phyloP scores from a whole-genome alignment of 2,888 invertebrate species.

The Cosmia pyralina region DNA sequence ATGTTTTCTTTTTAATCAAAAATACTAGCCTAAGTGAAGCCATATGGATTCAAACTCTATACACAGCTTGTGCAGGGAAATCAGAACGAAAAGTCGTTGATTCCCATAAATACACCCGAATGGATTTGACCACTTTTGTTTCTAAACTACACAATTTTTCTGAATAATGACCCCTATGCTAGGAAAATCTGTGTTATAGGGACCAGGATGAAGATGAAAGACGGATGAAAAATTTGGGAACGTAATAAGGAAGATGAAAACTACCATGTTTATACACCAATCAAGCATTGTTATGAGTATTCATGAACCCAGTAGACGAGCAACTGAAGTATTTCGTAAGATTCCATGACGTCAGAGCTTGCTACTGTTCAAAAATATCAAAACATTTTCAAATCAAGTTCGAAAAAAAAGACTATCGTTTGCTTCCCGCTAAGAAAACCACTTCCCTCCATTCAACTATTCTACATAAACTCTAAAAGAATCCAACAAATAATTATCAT shows the following conservation, averaged over 20 bases:
- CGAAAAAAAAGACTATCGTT: slow-evolving; percentile 21
- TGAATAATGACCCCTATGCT: too few relatives aligned
- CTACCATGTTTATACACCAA: neutral
- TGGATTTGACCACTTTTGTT: too few relatives aligned
- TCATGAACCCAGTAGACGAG: neutral
- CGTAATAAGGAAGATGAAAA: neutral
- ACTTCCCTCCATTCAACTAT: slow-evolving; percentile 52
- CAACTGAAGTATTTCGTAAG: neutral
- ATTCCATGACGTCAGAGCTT: neutral
- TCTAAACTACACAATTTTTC: too few relatives aligned
- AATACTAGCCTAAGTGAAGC: too few relatives aligned
- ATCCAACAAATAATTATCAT: slow-evolving; percentile 64
- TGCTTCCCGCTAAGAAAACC: slow-evolving; percentile 46
- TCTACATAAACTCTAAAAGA: slow-evolving; percentile 45
- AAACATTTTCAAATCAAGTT: neutral
- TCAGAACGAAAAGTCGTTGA: too few relatives aligned
- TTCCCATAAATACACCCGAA: too few relatives aligned
- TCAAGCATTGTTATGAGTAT: neutral
- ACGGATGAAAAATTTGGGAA: neutral
- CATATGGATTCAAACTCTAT: too few relatives aligned
- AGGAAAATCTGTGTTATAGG: too few relatives aligned
- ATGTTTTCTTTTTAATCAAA: too few relatives aligned
- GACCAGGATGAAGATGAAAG: neutral
- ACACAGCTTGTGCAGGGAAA: too few relatives aligned
- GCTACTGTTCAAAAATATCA: slow-evolving; percentile 1